Conservation (phyloP, 1,140 invertebrate genomes). For the Helicoverpa zea region DNA sequence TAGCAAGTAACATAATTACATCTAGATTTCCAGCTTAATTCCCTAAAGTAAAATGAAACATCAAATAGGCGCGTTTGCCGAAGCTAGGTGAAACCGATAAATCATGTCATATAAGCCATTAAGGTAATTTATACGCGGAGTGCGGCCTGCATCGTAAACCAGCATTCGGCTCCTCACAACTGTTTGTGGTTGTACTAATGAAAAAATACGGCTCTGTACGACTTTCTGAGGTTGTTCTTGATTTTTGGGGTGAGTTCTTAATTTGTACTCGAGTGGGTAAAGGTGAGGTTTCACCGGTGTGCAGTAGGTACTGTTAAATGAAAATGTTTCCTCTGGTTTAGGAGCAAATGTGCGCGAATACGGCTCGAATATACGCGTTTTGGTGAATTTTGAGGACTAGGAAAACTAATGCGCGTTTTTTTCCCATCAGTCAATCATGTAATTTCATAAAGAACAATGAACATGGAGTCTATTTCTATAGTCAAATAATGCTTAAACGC, state of each 20-base stretch:
- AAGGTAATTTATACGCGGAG: conserved; percentile 56
- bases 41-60: conserved; percentile 32
- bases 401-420: no score
- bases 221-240: conserved; percentile 5
- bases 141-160: conserved; percentile 46
- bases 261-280: no score
- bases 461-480: no score
- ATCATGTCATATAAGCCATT: conserved; percentile 60
- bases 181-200: conserved; percentile 31
- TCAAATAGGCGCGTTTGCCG: conserved; percentile 27
- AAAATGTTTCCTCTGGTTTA: no score
- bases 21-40: conserved; percentile 27
- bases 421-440: no score
- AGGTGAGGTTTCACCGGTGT: no score
- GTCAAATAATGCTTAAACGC: no score
- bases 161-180: conserved; percentile 5
- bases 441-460: no score
- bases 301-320: no score
- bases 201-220: conserved; percentile 38
- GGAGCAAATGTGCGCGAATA: no score
- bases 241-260: neutral
- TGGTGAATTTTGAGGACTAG: no score
- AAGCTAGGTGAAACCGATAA: conserved; percentile 49
- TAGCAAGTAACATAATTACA: conserved; percentile 2
- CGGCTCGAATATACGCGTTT: no score